phyloP scores from a whole-genome alignment of 2,113 vertebrate species.

The Tor tambroides region DNA sequence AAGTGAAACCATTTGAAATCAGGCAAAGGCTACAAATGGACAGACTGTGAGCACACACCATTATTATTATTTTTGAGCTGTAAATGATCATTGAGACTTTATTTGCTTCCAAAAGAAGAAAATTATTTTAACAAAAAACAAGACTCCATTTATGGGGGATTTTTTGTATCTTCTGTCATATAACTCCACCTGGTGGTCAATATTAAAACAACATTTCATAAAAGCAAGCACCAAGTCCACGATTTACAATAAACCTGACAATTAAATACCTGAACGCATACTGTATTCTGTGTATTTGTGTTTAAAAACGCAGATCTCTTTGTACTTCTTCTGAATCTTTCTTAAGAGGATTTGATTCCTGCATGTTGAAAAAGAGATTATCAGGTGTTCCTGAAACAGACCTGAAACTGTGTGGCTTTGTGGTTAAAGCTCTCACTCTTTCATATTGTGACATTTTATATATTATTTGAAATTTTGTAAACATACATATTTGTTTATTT shows the following conservation, averaged over 20 bases:
- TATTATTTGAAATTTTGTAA: background rate
- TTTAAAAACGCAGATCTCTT: background rate
- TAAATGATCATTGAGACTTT: background rate
- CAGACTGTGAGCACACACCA: background rate
- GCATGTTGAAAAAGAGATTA: background rate
- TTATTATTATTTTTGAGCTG: background rate
- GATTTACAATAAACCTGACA: background rate
- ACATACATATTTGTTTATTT: background rate
- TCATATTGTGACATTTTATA: background rate
- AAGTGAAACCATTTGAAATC: background rate
- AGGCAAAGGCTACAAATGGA: background rate
- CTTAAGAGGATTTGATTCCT: background rate
- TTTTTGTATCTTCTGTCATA: background rate
- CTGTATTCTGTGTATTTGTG: background rate
- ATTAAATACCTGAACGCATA: background rate
- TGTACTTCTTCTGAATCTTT: background rate
- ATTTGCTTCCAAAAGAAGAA: too few species aligned
- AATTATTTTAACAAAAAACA: background rate
- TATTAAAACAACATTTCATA: background rate
- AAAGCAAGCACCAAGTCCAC: background rate
- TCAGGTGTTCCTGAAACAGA: background rate
- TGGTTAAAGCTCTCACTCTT: background rate
- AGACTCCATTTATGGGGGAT: background rate
- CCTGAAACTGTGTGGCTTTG: background rate
- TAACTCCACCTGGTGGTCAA: conserved; percentile 22